Evolutionary conservation across 53 echinoderm and acorn worm species (phyloP).

Genomic region (Luidia sarsii): DNA sequence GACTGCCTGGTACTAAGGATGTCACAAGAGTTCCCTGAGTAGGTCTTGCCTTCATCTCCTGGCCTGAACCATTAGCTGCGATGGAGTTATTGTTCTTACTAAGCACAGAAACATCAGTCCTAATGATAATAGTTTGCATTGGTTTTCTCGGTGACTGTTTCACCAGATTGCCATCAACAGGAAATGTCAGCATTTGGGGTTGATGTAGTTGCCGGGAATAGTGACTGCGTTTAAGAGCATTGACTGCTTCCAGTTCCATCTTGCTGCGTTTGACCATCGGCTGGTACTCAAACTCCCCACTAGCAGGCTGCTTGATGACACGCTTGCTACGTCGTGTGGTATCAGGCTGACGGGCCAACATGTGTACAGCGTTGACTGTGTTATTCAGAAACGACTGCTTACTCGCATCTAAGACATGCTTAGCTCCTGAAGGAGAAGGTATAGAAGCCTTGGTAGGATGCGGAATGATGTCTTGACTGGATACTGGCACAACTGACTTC

Average conservation of each 20-base stretch:
- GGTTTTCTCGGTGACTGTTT: constrained; percentile 20
- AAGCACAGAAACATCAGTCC: constrained; percentile 16
- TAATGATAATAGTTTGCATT: constrained; percentile 34
- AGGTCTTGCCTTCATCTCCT: neutral
- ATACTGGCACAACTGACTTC: neutral
- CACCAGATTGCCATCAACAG: neutral
- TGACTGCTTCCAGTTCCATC: neutral
- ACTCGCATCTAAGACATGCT: neutral
- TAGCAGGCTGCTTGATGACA: constrained; percentile 59
- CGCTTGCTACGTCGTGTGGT: constrained; percentile 67
- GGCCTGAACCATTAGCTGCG: neutral
- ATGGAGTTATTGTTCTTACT: constrained; percentile 5
- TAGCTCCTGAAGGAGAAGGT: neutral
- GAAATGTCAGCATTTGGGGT: constrained; percentile 3
- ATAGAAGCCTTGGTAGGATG: constrained; percentile 1
- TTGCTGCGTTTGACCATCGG: constrained; percentile 69
- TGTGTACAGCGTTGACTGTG: constrained; percentile 13
- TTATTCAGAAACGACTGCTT: constrained; percentile 7
- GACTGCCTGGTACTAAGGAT: neutral
- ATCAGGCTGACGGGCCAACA: constrained; percentile 8
- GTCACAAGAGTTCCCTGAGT: neutral
- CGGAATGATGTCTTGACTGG: neutral
- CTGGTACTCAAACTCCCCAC: constrained; percentile 68
- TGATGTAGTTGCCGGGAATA: neutral
- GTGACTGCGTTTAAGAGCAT: constrained; percentile 7